Evolutionary conservation across 2,113 vertebrate species (phyloP).

Genomic region (Athene noctua): DNA sequence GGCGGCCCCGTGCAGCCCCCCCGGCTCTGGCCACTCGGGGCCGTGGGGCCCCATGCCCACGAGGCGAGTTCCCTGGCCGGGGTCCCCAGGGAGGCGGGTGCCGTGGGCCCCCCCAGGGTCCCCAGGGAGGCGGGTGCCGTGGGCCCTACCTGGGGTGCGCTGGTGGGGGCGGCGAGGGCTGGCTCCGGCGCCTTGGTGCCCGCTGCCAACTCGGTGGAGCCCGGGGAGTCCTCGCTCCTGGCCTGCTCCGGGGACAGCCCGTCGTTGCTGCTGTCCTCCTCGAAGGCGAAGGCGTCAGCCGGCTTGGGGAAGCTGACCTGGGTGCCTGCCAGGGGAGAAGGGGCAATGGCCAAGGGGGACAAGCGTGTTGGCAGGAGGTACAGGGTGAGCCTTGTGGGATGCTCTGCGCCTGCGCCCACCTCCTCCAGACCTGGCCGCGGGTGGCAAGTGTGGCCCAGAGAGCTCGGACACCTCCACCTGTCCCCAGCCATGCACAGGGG

Average conservation of each 20-base stretch:
- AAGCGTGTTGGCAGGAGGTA: fast-evolving
- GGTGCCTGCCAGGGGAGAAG: constrained; percentile 68
- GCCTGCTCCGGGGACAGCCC: constrained; percentile 89
- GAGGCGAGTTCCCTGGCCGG: background rate
- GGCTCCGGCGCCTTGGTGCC: constrained; percentile 74
- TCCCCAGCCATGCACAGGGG: fast-evolving
- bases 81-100: too few relatives aligned
- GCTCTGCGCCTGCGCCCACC: fast-evolving
- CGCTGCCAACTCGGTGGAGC: constrained; percentile 72
- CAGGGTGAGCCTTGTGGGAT: background rate
- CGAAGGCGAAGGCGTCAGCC: constrained; percentile 89
- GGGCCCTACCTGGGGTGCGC: constrained; percentile 74
- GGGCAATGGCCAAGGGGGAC: background rate
- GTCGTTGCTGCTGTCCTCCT: constrained; percentile 95
- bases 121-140: too few relatives aligned
- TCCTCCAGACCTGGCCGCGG: background rate
- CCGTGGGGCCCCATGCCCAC: background rate
- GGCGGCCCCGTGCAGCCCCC: background rate
- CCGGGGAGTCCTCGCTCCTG: constrained; percentile 83
- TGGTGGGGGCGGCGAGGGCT: constrained; percentile 67
- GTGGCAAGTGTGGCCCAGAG: fast-evolving
- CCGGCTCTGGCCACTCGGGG: too few relatives aligned
- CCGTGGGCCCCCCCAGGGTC: too few relatives aligned
- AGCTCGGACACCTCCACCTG: fast-evolving
- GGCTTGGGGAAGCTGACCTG: constrained; percentile 86